These are phyloP conservation scores for Mycalesis mineus DNA, from an alignment of 2,888 invertebrate species.

Conservation along the genomic window DNA sequence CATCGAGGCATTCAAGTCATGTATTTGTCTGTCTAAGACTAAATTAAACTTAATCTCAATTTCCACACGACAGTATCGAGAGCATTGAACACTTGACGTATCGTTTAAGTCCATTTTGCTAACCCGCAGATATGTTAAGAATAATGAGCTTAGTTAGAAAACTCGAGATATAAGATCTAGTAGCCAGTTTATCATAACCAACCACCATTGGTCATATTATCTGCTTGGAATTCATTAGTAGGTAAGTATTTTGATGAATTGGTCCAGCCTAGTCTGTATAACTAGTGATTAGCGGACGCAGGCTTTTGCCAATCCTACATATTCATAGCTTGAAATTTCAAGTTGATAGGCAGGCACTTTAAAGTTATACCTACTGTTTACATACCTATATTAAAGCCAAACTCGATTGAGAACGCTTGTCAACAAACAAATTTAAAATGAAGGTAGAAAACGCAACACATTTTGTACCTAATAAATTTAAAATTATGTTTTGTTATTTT, in stretches of 20 bases:
- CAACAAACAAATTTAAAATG: no score
- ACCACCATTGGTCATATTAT: slow-evolving; percentile 3
- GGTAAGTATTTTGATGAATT: not conserved
- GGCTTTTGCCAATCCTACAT: not conserved
- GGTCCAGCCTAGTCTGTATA: not conserved
- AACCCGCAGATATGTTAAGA: slow-evolving; percentile 26
- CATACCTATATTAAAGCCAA: no score
- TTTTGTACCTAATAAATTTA: no score
- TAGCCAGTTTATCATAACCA: slow-evolving; percentile 19
- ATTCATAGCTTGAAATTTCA: no score
- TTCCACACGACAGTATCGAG: slow-evolving; percentile 22
- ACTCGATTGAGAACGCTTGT: no score
- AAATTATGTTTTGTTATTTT: no score
- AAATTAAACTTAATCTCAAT: not conserved
- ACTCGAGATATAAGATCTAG: slow-evolving; percentile 13
- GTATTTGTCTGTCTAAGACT: not conserved
- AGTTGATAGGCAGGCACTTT: no score
- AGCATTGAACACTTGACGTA: slow-evolving; percentile 30
- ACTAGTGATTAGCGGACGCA: not conserved
- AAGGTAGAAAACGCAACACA: no score
- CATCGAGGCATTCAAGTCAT: no score
- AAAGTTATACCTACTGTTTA: no score
- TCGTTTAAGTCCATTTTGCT: slow-evolving; percentile 30
- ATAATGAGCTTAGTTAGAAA: slow-evolving; percentile 22
- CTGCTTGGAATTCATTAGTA: not conserved